phyloP scores from a whole-genome alignment of 2,797 vertebrate species.

The Anguilla pacifica region DNA sequence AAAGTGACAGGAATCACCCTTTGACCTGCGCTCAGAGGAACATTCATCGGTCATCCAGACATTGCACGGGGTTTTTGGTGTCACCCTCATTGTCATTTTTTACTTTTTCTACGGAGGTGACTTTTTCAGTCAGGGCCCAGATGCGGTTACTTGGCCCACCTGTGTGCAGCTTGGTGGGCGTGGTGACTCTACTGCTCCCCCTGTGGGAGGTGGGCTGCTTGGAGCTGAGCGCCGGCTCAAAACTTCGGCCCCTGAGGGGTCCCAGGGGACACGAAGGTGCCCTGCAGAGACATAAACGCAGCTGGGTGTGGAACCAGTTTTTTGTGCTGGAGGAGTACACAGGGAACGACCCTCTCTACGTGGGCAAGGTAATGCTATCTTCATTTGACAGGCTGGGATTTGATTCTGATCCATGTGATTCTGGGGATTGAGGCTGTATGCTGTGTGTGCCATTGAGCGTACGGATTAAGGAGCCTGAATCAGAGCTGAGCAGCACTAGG shows the following conservation, averaged over 20 bases:
- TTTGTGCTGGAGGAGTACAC: slow-evolving; percentile 98
- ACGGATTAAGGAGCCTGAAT: not conserved
- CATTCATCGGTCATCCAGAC: not conserved
- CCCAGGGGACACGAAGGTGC: slow-evolving; percentile 66
- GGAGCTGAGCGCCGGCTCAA: slow-evolving; percentile 70
- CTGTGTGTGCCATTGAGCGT: not conserved
- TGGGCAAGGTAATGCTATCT: slow-evolving; percentile 88
- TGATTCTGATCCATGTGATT: not conserved
- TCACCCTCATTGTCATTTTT: slow-evolving; percentile 23
- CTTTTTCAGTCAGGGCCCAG: slow-evolving; percentile 53
- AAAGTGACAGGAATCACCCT: slow-evolving; percentile 77
- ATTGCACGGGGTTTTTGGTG: slow-evolving; percentile 59
- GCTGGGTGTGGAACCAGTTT: slow-evolving; percentile 99
- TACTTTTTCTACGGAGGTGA: slow-evolving; percentile 37
- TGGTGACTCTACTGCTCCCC: slow-evolving; percentile 80
- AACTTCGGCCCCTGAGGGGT: slow-evolving; percentile 55
- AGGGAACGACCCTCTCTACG: slow-evolving; percentile 92
- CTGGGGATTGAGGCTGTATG: not conserved
- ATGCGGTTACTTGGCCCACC: slow-evolving; percentile 80
- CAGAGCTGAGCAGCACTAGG: not conserved
- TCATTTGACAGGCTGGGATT: not conserved
- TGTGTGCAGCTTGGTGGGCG: slow-evolving; percentile 68
- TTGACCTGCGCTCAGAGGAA: slow-evolving; percentile 66
- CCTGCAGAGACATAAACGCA: slow-evolving; percentile 84
- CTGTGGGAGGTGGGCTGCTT: slow-evolving; percentile 77